Percentiles rank a stretch among this genome's conserved stretches.
phyloP scores from a whole-genome alignment of 2,797 vertebrate genomes.

The Lophotriccus pileatus region DNA sequence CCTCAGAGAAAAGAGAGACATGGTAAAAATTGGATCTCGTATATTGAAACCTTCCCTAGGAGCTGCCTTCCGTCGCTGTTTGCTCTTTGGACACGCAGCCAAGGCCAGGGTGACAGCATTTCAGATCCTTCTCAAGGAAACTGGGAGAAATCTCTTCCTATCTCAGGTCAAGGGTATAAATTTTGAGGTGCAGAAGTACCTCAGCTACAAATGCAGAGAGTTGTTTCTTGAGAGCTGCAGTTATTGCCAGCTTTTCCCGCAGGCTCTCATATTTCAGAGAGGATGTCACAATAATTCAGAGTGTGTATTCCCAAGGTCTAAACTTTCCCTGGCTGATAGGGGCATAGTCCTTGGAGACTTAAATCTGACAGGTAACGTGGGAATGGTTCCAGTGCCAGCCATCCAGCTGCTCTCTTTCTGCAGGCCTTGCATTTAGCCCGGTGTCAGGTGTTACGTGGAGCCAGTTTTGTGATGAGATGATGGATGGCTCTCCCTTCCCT shows the following conservation, averaged over 20 bases:
- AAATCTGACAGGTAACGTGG: slow-evolving; percentile 5
- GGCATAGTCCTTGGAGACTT: background rate
- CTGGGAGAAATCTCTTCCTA: background rate
- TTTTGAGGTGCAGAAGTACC: background rate
- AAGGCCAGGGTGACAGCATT: background rate
- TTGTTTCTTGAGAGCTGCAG: background rate
- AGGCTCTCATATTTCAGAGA: background rate
- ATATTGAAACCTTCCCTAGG: background rate
- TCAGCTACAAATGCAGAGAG: background rate
- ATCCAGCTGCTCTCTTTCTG: background rate
- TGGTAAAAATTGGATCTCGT: rapidly evolving
- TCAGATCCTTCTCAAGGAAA: background rate
- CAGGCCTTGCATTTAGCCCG: background rate
- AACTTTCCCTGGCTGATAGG: background rate
- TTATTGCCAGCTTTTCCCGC: background rate
- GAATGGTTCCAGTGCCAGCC: background rate
- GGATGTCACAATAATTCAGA: background rate
- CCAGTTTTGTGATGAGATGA: background rate
- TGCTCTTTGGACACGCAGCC: background rate
- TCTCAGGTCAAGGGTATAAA: background rate
- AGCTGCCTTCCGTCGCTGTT: background rate
- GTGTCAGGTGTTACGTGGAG: background rate
- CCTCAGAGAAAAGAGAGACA: background rate
- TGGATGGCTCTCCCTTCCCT: background rate
- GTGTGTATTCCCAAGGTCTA: slow-evolving; percentile 6